These are phyloP conservation scores for Hydraecia micacea DNA, from an alignment of 2,888 invertebrate genomes.

Conservation along the genomic window DNA sequence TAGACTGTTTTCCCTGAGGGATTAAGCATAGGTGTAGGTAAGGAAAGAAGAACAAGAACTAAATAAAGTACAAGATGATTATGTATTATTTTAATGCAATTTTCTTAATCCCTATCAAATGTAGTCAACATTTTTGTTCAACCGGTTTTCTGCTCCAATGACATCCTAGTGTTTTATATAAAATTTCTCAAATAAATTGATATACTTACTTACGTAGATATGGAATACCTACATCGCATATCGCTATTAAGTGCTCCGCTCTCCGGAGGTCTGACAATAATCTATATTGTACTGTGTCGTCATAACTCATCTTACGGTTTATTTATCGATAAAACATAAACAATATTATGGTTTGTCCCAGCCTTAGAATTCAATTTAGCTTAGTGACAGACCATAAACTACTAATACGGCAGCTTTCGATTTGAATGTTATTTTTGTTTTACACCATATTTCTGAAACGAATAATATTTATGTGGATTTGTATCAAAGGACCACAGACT, in stretches of 20 bases:
- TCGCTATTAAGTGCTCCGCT: conserved; percentile 51
- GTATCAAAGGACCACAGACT: neutral
- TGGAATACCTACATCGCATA: conserved; percentile 27
- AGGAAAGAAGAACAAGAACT: too few species aligned
- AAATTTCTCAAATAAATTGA: conserved; percentile 15
- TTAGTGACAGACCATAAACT: conserved; percentile 41
- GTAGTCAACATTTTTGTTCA: neutral
- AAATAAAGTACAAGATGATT: neutral
- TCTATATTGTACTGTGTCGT: conserved; percentile 53
- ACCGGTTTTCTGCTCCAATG: neutral
- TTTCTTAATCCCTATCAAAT: neutral
- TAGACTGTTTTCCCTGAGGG: neutral
- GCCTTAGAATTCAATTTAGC: conserved; percentile 56
- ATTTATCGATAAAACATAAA: conserved; percentile 55
- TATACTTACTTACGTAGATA: conserved; percentile 12
- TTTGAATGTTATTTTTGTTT: conserved; percentile 31
- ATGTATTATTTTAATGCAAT: neutral
- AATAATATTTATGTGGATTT: neutral
- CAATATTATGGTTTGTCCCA: conserved; percentile 60
- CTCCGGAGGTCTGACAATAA: conserved; percentile 63
- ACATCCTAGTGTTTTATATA: neutral
- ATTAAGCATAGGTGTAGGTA: neutral
- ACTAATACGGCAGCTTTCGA: conserved; percentile 27
- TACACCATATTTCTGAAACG: neutral
- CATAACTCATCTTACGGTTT: conserved; percentile 54